These are phyloP conservation scores for Drosophila subobscura DNA, from an alignment of 1,140 invertebrate species.

Conservation along the genomic window DNA sequence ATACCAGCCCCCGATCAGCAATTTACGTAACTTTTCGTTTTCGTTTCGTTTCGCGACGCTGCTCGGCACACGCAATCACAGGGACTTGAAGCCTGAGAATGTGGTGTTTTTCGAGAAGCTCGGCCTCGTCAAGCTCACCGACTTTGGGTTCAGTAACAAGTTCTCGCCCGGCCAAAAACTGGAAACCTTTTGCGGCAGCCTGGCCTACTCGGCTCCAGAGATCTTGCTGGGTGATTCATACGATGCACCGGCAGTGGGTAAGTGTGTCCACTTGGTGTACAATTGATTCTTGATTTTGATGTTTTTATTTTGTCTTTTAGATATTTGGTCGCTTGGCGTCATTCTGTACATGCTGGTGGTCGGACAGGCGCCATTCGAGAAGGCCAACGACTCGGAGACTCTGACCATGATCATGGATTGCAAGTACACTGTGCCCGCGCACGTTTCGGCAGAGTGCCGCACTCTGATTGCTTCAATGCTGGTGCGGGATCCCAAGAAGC, in stretches of 20 bases:
- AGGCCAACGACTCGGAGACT: conserved; percentile 99
- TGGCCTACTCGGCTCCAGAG: conserved; percentile 99
- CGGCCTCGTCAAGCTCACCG: conserved; percentile 98
- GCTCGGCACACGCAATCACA: conserved; percentile 86
- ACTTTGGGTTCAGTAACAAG: conserved; percentile 99
- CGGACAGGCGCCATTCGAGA: conserved; percentile 98
- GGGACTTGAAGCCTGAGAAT: conserved; percentile 99
- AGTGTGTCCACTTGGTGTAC: conserved; percentile 62
- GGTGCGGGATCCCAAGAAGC: conserved; percentile 94
- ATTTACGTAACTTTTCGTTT: conserved; percentile 59
- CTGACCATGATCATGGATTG: conserved; percentile 99
- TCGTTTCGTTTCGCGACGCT: conserved; percentile 1
- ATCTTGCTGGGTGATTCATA: conserved; percentile 98
- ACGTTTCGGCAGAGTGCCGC: conserved; percentile 92
- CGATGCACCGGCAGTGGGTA: conserved; percentile 96
- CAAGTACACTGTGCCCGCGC: conserved; percentile 96
- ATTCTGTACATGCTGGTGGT: conserved; percentile 99
- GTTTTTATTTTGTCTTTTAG: conserved; percentile 83
- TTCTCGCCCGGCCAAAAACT: conserved; percentile 98
- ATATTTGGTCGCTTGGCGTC: conserved; percentile 99
- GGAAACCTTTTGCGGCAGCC: conserved; percentile 99
- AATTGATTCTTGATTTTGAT: conserved; percentile 4
- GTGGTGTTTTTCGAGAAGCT: conserved; percentile 99
- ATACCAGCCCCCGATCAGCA: conserved; percentile 18
- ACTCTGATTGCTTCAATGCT: conserved; percentile 96